phyloP scores from a whole-genome alignment of 2,113 vertebrate species.

The Galbula dea region DNA sequence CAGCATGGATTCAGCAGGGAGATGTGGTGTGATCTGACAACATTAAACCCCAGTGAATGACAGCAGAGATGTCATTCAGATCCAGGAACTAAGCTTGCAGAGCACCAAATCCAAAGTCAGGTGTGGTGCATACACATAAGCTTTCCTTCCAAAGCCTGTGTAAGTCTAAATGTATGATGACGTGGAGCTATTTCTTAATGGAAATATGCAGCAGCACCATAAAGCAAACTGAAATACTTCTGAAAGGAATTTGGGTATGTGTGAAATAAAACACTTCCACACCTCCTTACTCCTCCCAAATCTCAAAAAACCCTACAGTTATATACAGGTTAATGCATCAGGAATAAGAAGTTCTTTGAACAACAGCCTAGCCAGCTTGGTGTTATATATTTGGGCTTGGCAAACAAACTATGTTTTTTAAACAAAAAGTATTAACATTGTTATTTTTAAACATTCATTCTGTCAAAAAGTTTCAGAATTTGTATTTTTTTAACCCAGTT shows the following conservation, averaged over 20 bases:
- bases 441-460: neutral
- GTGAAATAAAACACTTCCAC: accelerated
- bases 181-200: neutral
- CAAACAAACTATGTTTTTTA: neutral
- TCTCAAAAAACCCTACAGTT: neutral
- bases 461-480: neutral
- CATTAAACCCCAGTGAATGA: neutral
- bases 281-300: neutral
- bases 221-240: neutral
- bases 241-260: neutral
- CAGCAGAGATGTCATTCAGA: neutral
- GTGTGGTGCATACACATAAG: accelerated
- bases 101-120: neutral
- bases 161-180: neutral
- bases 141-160: neutral
- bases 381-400: neutral
- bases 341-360: neutral
- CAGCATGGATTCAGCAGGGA: neutral
- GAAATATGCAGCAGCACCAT: neutral
- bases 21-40: neutral
- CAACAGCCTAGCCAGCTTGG: neutral
- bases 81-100: neutral
- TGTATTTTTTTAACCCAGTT: neutral
- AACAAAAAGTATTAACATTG: neutral
- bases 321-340: neutral